Evolutionary conservation across 2,113 vertebrate species (phyloP), one percentile per base, ranked within the genome.

Genomic region (Puntigrus tetrazona): DNA sequence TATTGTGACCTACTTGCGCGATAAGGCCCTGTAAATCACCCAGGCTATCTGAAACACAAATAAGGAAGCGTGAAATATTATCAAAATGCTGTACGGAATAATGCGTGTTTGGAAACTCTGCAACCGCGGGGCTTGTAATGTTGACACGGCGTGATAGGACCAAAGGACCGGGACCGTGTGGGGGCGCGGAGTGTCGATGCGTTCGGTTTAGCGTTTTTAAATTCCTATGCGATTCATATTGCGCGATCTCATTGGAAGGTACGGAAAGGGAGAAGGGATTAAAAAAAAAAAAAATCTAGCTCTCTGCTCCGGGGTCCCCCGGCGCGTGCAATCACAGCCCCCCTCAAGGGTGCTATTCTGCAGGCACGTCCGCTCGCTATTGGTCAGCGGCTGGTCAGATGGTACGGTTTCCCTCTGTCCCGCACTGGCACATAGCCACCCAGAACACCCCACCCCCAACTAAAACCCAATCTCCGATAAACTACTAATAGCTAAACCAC

Each of bases 401-500:
- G 97, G 95, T 97, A 94, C 92, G 94, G 95, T 94, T 96, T 96
- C 94, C 95, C 95, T 95, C 93, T 96, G 95, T 96, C 96, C 96
- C 95, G 95, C 94, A 96, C 96, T 97, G 96, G 97, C 96, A 97
- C 95, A 94, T 93, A 95, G 96, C 96, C 97, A 97, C 95, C 90
- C 87, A 87, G 85, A 84, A 84, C 95, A 94, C 96, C 85, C 84
- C 95, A 82, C 90, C 95, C 94, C 94, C 95, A 94, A 94, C 95
- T 96, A 96, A 96, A 96, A 96, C 95, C 96, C 96, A 96, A 96
- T 97, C 97, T 97, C 96, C 95, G 97, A 97, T 98, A 97, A 97
- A 96, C 95, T 96, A 95, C 96, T 97, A 97, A 99, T 98, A 97
- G 97, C 96, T 95, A 95, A 96, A 96, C 93, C 96, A 94, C 95